Base-by-base conservation (phyloP, 1,140 invertebrate genomes). In the Aphis gossypii region DNA sequence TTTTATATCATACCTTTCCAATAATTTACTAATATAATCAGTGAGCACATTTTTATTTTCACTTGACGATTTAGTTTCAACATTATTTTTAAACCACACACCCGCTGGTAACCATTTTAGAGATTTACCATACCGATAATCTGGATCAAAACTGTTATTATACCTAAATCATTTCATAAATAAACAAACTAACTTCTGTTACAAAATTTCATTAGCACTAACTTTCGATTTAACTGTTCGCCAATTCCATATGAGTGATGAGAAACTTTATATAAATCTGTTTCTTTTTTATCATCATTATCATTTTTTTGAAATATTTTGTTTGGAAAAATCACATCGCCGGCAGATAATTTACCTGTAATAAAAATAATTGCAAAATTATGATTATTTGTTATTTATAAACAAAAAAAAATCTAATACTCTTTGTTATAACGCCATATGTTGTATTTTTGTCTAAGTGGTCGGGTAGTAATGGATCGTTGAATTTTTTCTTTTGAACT, bases 191-290 rank as follows among this genome's bases (percentile, higher is more conserved):
- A 76, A 18, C 14, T 76, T n/a, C 5, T 5, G n/a, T 30, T 0
- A 18, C 4, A 44, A 90, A 41, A 60, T 11, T 35, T 30, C 2
- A 25, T 92, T 84, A 38, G 6, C 14, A 48, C 44, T 48, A 35
- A 92, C 91, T 38, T 92, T 54, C 91, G 68, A 68, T 92, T 92
- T 38, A 92, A 8, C 8, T 84, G 82, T 41, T 92, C 35, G 8
- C 91, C 82, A 25, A 38, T 8, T 30, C 23, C 68, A 54, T 38
- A 54, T 9, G 68, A 1, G 8, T 54, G 46, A 54, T 92, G 48
- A 1, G 76, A 92, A 38, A 41, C 54, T 84, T 83, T 84, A 84
- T 92, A 84, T 8, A 41, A 84, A 30, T 92, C 46, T 38, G 48
- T 54, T 25, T 51, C n/a, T 5, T 38, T 30, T 38, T 38, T 23